These are phyloP conservation scores for Cryptoprocta ferox DNA, from an alignment of 2,797 vertebrate genomes.

Conservation along the genomic window DNA sequence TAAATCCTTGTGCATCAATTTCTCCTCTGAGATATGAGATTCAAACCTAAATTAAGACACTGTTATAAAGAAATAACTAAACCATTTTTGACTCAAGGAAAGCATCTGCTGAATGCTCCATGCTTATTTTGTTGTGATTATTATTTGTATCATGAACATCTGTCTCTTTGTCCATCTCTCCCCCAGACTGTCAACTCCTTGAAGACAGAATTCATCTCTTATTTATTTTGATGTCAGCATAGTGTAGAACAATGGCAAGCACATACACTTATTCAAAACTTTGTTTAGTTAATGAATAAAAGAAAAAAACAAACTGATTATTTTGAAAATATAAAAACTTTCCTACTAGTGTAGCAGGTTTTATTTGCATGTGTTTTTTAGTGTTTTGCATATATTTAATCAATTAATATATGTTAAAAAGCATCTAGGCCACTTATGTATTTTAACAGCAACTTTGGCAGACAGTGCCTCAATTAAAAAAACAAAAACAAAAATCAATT, in stretches of 20 bases:
- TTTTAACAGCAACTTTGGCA: not conserved
- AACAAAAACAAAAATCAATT: not conserved
- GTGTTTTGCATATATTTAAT: not conserved
- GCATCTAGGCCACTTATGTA: not conserved
- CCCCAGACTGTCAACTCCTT: not conserved
- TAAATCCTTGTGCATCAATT: not conserved
- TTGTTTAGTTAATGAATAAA: not conserved
- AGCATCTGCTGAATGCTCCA: not conserved
- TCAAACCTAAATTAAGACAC: not conserved
- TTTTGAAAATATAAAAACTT: not conserved
- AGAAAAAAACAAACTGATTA: not conserved
- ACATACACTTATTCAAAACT: not conserved
- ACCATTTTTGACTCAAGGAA: not conserved
- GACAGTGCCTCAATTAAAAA: not conserved
- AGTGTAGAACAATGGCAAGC: not conserved
- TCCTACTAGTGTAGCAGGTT: not conserved
- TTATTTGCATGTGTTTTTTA: not conserved
- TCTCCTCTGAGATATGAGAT: not conserved
- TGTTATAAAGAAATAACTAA: not conserved
- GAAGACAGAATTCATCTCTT: not conserved
- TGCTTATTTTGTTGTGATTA: not conserved
- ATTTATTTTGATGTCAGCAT: not conserved
- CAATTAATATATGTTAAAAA: not conserved
- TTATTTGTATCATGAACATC: not conserved
- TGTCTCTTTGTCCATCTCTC: not conserved